These are phyloP conservation scores for Paratrypauchen microcephalus DNA, from an alignment of 2,797 vertebrate genomes.

Conservation along the genomic window DNA sequence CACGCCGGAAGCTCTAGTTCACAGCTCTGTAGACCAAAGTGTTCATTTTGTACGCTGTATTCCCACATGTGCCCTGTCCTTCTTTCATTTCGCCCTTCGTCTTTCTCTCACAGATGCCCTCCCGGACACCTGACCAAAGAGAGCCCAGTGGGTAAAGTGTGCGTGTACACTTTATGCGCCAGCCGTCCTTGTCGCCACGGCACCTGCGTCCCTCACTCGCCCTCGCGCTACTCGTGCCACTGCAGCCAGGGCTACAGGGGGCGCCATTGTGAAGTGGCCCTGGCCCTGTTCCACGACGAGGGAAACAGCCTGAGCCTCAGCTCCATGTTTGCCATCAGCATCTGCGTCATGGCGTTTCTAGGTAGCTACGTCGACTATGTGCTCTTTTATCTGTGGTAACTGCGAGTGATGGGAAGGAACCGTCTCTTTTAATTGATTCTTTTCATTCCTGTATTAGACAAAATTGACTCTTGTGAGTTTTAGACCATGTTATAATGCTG, in stretches of 20 bases:
- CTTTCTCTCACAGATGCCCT: conserved; percentile 79
- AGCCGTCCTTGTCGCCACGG: conserved; percentile 84
- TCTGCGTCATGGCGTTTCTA: conserved; percentile 88
- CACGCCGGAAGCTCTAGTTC: conserved; percentile 45
- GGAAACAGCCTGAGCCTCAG: conserved; percentile 84
- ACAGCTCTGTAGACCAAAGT: conserved; percentile 23
- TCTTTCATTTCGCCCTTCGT: conserved; percentile 14
- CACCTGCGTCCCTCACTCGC: conserved; percentile 84
- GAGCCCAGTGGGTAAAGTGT: conserved; percentile 77
- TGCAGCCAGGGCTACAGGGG: conserved; percentile 85
- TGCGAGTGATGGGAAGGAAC: too few species aligned
- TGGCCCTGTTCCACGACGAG: conserved; percentile 82
- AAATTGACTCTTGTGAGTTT: too few species aligned
- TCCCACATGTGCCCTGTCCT: conserved; percentile 33
- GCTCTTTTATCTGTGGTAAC: conserved; percentile 80
- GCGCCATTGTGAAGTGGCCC: conserved; percentile 81
- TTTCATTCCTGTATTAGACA: too few species aligned
- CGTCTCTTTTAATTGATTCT: too few species aligned
- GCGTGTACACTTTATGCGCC: conserved; percentile 84
- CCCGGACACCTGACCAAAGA: conserved; percentile 82
- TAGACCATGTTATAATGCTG: too few species aligned
- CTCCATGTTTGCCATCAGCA: conserved; percentile 89
- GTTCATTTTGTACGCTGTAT: conserved; percentile 39
- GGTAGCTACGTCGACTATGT: conserved; percentile 86
- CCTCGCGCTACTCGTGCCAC: conserved; percentile 82